Evolutionary conservation across 1,140 invertebrate species (phyloP), one percentile per base, ranked within the genome.

Genomic region (Cataglyphis hispanica): DNA sequence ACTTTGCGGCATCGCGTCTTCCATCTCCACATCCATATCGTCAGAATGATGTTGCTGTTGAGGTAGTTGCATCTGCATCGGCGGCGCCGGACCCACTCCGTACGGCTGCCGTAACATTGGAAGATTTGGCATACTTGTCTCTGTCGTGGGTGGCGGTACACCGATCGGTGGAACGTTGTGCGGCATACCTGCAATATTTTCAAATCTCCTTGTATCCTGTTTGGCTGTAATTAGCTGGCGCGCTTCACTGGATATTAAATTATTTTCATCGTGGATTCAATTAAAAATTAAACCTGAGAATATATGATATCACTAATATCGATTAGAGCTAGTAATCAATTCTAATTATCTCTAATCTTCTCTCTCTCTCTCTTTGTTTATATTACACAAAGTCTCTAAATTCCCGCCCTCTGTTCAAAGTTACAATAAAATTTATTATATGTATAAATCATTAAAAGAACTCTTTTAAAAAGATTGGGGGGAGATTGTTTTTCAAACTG

Each of bases 11-110:
- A 94, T 95, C 13, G 95, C 96, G 61, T 97, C 96, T 92, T 97
- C 96, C 91, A 97, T 96, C 86, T 97, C 96, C 91, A 97, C 96
- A 84, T 96, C 96, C 95, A 97, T 96, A 58, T 97, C 96, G 25
- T 95, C 95, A 1, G 91, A 91, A 37, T 92, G 92, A 64, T 94
- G 92, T 22, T 92, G 89, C 84, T 93, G 93, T 10, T 95, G 95
- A 22, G 94, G 91, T 84, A 96, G 93, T 58, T 94, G 94, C 87
- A 94, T 93, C 63, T 93, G 93, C 88, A 94, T 93, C 0, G 95
- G 95, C 10, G 94, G 94, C n/a, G 95, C 92, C 25, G 95, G 94
- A 5, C 93, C 94, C 61, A 93, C 87, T 69, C 92, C 92, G 58
- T 92, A 94, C 0, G 93, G 88, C 61, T 95, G 94, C 0, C 94